These are phyloP conservation scores for Zaprionus lachaisei DNA, from an alignment of 1,140 invertebrate species.

Conservation along the genomic window DNA sequence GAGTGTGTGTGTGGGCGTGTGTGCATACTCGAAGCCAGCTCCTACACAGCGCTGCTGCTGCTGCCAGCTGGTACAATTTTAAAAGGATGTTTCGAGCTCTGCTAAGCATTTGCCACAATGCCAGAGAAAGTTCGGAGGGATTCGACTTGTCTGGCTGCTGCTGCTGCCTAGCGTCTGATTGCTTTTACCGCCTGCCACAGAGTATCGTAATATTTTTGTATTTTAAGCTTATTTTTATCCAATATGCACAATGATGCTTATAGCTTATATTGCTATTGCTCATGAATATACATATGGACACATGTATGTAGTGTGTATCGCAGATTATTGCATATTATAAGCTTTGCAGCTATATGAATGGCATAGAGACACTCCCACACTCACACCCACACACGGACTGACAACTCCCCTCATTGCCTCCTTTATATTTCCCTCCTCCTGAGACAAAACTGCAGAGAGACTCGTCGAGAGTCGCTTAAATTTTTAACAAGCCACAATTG, in stretches of 20 bases:
- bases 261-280: slow-evolving; percentile 80
- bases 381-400: slow-evolving; percentile 9
- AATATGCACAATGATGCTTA: slow-evolving; percentile 83
- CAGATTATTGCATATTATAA: slow-evolving; percentile 80
- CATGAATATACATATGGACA: slow-evolving; percentile 76
- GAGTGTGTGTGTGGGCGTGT: slow-evolving; percentile 2
- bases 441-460: neutral
- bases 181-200: slow-evolving; percentile 61
- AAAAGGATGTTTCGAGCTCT: slow-evolving; percentile 74
- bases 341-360: slow-evolving; percentile 55
- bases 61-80: slow-evolving; percentile 41
- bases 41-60: neutral
- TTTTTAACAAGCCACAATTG: slow-evolving; percentile 79
- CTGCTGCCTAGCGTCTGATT: slow-evolving; percentile 69
- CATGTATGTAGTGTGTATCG: slow-evolving; percentile 52
- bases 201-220: slow-evolving; percentile 74
- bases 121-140: slow-evolving; percentile 42
- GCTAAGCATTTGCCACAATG: slow-evolving; percentile 73
- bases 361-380: slow-evolving; percentile 1
- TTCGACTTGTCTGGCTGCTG: slow-evolving; percentile 1
- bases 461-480: slow-evolving; percentile 50
- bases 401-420: slow-evolving; percentile 6
- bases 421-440: too few species aligned
- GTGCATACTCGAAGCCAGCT: neutral
- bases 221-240: slow-evolving; percentile 81